phyloP scores from a whole-genome alignment of 2,113 vertebrate genomes.

The Cathartes aura region DNA sequence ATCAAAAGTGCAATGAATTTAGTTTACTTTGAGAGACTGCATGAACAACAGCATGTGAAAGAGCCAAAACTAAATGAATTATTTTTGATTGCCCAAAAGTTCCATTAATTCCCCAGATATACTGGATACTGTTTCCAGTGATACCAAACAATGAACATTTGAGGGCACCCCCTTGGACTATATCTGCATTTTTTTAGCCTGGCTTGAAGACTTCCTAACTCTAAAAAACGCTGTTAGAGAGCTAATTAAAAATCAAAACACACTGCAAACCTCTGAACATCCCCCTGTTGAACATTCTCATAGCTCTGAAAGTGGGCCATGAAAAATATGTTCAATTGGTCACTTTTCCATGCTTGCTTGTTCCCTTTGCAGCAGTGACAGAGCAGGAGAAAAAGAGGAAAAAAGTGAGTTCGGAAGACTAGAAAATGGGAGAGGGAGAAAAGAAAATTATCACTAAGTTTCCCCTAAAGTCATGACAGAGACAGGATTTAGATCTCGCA shows the following conservation, averaged over 20 bases:
- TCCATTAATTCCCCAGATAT: background rate
- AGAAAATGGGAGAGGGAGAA: background rate
- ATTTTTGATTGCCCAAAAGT: background rate
- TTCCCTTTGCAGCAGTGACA: background rate
- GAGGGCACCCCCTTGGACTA: background rate
- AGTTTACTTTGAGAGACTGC: background rate
- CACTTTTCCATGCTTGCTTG: background rate
- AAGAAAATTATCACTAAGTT: background rate
- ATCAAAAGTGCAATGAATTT: background rate
- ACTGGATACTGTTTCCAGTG: background rate
- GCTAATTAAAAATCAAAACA: background rate
- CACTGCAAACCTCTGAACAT: background rate
- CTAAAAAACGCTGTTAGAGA: background rate
- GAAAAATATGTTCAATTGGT: background rate
- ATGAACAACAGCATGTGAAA: background rate
- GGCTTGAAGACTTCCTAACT: background rate
- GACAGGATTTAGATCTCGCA: background rate
- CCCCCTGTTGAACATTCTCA: background rate
- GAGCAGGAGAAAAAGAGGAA: background rate
- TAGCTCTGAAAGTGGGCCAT: too few relatives aligned
- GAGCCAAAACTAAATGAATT: background rate
- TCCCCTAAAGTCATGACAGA: background rate
- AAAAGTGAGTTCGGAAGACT: background rate
- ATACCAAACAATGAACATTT: background rate
- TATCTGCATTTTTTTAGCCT: background rate